Evolutionary conservation across 2,797 vertebrate genomes (phyloP).

Genomic region (Sebastes wilsoni): DNA sequence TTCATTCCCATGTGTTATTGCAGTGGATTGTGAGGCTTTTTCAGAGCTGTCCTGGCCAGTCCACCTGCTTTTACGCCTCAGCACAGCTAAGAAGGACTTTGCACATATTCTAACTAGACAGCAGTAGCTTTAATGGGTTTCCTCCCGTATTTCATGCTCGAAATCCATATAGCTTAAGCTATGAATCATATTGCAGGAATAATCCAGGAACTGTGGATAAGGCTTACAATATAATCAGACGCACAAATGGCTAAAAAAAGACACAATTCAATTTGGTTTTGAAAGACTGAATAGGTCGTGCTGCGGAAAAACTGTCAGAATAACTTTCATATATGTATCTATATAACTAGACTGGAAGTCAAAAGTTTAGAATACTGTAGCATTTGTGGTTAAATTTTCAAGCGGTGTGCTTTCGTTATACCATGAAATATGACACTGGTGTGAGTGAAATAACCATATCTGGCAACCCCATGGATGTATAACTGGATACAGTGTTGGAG

Average conservation of each 20-base stretch:
- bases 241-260: conserved; percentile 48
- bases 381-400: neutral
- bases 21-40: neutral
- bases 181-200: conserved; percentile 57
- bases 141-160: conserved; percentile 39
- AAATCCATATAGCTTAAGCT: conserved; percentile 55
- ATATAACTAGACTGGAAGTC: neutral
- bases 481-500: neutral
- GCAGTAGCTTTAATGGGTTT: conserved; percentile 44
- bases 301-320: conserved; percentile 15
- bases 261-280: conserved; percentile 50
- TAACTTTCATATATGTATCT: conserved; percentile 6
- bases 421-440: neutral
- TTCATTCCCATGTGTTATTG: neutral
- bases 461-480: neutral
- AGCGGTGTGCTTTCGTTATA: neutral
- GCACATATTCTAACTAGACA: conserved; percentile 31
- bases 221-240: conserved; percentile 47
- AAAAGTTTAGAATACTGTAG: neutral
- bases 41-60: neutral
- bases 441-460: neutral
- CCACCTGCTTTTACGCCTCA: conserved; percentile 7
- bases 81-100: conserved; percentile 12
- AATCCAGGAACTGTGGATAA: conserved; percentile 54
- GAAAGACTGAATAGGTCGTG: conserved; percentile 18